Base-by-base conservation (phyloP, 2,888 invertebrate genomes). In the Herminia tarsipennalis region DNA sequence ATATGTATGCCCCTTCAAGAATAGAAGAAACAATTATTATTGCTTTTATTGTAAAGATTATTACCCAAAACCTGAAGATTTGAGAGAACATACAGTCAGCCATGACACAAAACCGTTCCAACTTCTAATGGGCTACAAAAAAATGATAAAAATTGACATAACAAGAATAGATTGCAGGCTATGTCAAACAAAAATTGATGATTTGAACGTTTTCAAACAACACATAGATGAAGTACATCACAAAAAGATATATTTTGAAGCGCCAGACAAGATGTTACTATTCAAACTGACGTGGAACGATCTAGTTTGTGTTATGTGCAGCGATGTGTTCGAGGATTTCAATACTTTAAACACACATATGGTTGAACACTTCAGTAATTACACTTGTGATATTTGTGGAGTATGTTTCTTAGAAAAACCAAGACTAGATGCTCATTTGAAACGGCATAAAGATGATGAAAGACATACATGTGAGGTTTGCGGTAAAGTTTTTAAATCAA, bases 381-480 rank as follows among this genome's bases (percentile, higher is more conserved):
- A 76, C 18, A 87, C 89, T 0, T 92, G 92, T 38, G 89, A 89
- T 46, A 63, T 89, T 0, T 90, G 89, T 33, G 87, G 91, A 0
- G 86, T 90, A 17, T 87, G 89, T 3, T 93, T 93, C 57, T 55
- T 92, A 0, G 92, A 92, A 47, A 88, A 88, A 24, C 82, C 91
- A 0, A 76, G 92, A 1, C 51, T 92, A 8, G 88, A 88, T 9
- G 92, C 88, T 0, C 93, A 93, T 70, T 38, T 87, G 17, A 88
- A 86, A 21, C 47, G 86, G 3, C 91, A 91, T 22, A 86, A 86
- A 1, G 92, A 93, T 32, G 92, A 92, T 41, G 93, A 93, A 17
- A 77, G 82, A 0, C 87, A 92, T 51, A 88, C 88, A 0, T 94
- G 94, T 40, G 88, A 91, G 16, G 76, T 90, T 0, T 92, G 92